Base-by-base conservation (phyloP, 2,113 vertebrate genomes). In the Syngnathus typhle region DNA sequence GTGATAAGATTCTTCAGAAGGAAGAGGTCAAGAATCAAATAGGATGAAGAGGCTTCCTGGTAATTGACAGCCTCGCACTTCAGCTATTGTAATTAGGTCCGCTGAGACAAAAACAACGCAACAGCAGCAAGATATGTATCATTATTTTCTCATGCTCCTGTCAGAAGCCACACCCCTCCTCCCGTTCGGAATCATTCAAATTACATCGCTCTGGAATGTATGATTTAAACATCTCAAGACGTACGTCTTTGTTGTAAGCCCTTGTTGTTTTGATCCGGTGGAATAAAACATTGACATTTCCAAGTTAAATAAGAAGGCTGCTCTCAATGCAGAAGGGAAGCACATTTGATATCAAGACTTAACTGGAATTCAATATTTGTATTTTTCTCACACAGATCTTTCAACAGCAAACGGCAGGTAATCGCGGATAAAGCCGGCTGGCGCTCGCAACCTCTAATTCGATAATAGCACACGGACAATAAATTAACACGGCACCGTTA, bases 61-160 rank as follows among this genome's bases (percentile, higher is more conserved):
- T 60, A 73, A 76, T 74, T 82, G 80, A 82, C 82, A 89, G 78
- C 75, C 39, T 81, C 74, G 71, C 74, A 67, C 79, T 77, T 82
- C 60, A 67, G 65, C 74, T 71, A 77, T 81, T 80, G 82, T 90
- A 91, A 91, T 92, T 89, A 89, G 85, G 65, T 76, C 89, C 89
- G 83, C 59, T 19, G 89, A 90, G 90, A 84, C 75, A 44, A 37
- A 82, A 78, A 84, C 74, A 84, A 77, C 69, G 51, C 27, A 10
- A 32, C 61, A 73, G 36, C 27, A 58, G 55, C 70, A 84, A 79
- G 70, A 88, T 77, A n/a, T n/a, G n/a, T n/a, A 85, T 84, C 66
- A 80, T 85, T 85, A 77, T 67, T 85, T 82, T 73, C 74, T 77
- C 70, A 65, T 64, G 68, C 69, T 66, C 51, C 56, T 85, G 81